phyloP scores from a whole-genome alignment of 2,888 invertebrate species.

The Thelaira solivaga region DNA sequence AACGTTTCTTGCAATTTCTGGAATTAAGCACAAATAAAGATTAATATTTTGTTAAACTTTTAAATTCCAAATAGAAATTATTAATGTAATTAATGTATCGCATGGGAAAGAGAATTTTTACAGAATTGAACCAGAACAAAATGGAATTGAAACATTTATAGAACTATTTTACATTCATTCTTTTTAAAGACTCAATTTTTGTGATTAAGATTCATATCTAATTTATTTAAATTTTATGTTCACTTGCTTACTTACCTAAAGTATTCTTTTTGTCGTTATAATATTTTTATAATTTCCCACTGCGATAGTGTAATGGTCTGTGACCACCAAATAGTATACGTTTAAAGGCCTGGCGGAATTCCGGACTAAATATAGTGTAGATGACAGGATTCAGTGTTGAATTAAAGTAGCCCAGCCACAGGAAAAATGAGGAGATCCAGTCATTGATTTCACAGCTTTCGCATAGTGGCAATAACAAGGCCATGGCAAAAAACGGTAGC shows the following conservation, averaged over 20 bases:
- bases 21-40: too few relatives aligned
- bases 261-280: slow-evolving; percentile 49
- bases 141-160: too few relatives aligned
- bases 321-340: slow-evolving; percentile 87
- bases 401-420: slow-evolving; percentile 95
- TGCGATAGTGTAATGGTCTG: slow-evolving; percentile 72
- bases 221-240: neutral
- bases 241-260: slow-evolving; percentile 43
- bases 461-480: slow-evolving; percentile 92
- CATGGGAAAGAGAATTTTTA: too few relatives aligned
- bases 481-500: slow-evolving; percentile 97
- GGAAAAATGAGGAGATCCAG: slow-evolving; percentile 87
- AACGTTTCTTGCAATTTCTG: too few relatives aligned
- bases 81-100: too few relatives aligned
- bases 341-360: slow-evolving; percentile 95
- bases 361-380: slow-evolving; percentile 93
- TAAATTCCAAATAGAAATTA: too few relatives aligned
- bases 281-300: slow-evolving; percentile 74
- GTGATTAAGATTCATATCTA: too few relatives aligned
- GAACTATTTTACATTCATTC: too few relatives aligned
- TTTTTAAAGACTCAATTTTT: too few relatives aligned
- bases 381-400: slow-evolving; percentile 92
- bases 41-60: too few relatives aligned
- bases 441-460: slow-evolving; percentile 84
- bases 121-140: too few relatives aligned